Percentiles rank a stretch among this genome's conserved stretches.
phyloP scores from a whole-genome alignment of 2,113 vertebrate genomes.

The Anguilla rostrata region DNA sequence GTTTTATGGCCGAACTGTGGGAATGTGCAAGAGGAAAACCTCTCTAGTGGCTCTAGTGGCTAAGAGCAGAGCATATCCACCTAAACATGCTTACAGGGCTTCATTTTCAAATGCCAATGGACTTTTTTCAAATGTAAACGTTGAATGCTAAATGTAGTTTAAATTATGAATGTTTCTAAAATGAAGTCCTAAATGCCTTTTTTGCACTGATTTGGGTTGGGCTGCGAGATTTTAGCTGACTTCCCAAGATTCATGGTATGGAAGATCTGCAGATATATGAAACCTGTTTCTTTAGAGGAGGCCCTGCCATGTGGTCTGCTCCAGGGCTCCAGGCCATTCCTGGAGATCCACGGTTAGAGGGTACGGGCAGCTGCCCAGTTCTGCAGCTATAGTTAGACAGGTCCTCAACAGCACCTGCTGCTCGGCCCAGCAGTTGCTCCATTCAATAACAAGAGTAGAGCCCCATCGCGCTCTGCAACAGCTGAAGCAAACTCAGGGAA shows the following conservation, averaged over 20 bases:
- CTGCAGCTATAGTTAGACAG: slow-evolving; percentile 68
- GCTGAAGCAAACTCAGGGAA: slow-evolving; percentile 37
- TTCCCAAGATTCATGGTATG: not conserved
- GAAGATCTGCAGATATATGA: not conserved
- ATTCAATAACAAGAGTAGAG: slow-evolving; percentile 49
- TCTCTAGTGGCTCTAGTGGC: too few relatives aligned
- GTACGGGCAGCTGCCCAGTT: slow-evolving; percentile 48
- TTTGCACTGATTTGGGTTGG: too few relatives aligned
- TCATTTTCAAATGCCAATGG: too few relatives aligned
- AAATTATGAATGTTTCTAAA: too few relatives aligned
- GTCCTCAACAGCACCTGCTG: slow-evolving; percentile 60
- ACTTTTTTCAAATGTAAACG: too few relatives aligned
- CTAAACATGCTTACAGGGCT: too few relatives aligned
- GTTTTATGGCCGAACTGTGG: too few relatives aligned
- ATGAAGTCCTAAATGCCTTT: too few relatives aligned
- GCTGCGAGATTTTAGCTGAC: too few relatives aligned
- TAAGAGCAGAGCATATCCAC: too few relatives aligned
- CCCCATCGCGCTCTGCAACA: slow-evolving; percentile 56
- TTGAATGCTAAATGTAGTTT: too few relatives aligned
- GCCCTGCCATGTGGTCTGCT: not conserved
- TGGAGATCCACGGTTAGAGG: slow-evolving; percentile 24
- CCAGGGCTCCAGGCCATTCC: not conserved
- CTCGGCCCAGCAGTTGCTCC: slow-evolving; percentile 59
- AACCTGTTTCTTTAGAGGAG: not conserved
- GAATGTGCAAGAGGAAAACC: too few relatives aligned